Percentiles rank a stretch among this genome's conserved stretches.
Evolutionary conservation across 1,140 invertebrate genomes (phyloP).

Genomic region (Lysiphlebus fabarum): DNA sequence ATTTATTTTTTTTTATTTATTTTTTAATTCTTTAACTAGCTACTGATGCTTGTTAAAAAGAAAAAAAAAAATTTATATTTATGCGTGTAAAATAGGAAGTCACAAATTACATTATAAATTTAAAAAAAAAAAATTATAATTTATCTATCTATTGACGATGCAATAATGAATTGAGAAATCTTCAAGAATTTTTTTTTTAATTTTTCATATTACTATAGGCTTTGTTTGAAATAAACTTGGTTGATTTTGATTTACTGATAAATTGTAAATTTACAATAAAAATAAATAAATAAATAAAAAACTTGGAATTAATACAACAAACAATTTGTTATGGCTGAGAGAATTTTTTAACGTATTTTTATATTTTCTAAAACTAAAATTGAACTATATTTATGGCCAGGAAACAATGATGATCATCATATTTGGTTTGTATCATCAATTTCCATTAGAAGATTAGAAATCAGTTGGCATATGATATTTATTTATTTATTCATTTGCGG

Average conservation of each 20-base stretch:
- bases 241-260: neutral
- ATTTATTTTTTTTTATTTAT: slow-evolving; percentile 25
- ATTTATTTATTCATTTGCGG: slow-evolving; percentile 1
- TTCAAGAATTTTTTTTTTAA: neutral
- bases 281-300: neutral
- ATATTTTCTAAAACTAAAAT: neutral
- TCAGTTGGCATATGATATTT: neutral
- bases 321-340: slow-evolving; percentile 6
- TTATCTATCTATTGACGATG: slow-evolving; percentile 8
- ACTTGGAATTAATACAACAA: neutral
- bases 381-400: neutral
- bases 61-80: slow-evolving; percentile 18
- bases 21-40: slow-evolving; percentile 19
- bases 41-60: no score
- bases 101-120: slow-evolving; percentile 1
- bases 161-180: slow-evolving; percentile 37
- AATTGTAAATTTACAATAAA: neutral
- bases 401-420: slow-evolving; percentile 7
- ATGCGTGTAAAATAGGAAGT: neutral
- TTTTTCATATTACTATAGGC: slow-evolving; percentile 3
- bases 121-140: slow-evolving; percentile 25
- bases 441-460: no score
- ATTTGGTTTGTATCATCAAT: neutral
- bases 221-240: neutral
- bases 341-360: slow-evolving; percentile 1